Conservation (phyloP, 2,113 vertebrate species). For the Gavia stellata region DNA sequence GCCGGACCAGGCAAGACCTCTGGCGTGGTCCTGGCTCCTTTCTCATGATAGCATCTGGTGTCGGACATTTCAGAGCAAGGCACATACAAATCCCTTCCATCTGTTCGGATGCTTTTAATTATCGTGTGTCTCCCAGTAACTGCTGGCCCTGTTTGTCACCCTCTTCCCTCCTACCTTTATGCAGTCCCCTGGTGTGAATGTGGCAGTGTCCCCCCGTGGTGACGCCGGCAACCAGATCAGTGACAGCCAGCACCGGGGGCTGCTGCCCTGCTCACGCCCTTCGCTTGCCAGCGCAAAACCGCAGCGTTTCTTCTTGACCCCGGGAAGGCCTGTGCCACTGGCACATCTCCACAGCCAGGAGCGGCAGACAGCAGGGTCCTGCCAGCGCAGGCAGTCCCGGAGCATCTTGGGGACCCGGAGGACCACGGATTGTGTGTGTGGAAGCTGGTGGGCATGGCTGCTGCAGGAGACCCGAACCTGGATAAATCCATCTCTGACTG, state of each 20-base stretch:
- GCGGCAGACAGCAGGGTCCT: not conserved
- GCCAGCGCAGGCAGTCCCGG: not conserved
- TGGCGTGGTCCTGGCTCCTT: not conserved
- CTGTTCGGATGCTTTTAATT: not conserved
- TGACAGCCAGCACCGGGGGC: accelerated
- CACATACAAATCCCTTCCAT: not conserved
- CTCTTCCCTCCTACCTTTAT: not conserved
- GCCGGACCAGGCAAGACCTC: not conserved
- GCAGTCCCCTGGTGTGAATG: not conserved
- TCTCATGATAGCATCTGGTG: not conserved
- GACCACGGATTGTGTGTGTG: not conserved
- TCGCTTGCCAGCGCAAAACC: not conserved
- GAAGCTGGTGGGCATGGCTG: not conserved
- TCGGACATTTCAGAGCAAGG: not conserved
- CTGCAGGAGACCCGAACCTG: not conserved
- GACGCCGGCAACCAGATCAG: not conserved
- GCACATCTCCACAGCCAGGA: not conserved
- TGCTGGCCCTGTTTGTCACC: not conserved
- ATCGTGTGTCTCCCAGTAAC: accelerated
- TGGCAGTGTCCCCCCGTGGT: not conserved
- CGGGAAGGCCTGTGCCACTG: accelerated
- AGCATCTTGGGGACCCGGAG: not conserved
- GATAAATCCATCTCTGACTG: not conserved
- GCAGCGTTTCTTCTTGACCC: accelerated
- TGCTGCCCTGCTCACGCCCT: not conserved